A percentile compares a stretch with the other conserved stretches of the same genome.
phyloP scores from a whole-genome alignment of 2,113 vertebrate species.

The Anas platyrhynchos region DNA sequence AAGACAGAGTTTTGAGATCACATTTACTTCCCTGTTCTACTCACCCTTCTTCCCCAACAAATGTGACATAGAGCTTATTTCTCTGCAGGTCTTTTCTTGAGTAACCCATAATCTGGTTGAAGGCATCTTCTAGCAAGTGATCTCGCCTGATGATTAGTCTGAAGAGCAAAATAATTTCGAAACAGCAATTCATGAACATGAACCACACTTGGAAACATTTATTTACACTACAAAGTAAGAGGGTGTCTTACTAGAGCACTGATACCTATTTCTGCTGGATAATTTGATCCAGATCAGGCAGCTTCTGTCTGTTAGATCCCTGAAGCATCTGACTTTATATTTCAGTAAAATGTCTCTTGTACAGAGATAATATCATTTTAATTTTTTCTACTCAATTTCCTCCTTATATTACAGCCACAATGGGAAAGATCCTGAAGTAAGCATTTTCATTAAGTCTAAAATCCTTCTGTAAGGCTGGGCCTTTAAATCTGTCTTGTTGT shows the following conservation, averaged over 20 bases:
- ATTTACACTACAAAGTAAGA: background rate
- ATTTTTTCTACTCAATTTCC: background rate
- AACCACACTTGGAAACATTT: background rate
- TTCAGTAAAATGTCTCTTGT: background rate
- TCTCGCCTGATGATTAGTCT: conserved; percentile 98
- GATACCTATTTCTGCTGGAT: background rate
- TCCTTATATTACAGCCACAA: background rate
- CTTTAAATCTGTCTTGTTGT: background rate
- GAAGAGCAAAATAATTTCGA: conserved; percentile 42
- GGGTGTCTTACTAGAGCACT: background rate
- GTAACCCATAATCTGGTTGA: conserved; percentile 99
- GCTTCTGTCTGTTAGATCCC: background rate
- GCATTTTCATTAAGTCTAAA: background rate
- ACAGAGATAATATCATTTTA: background rate
- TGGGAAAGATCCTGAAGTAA: background rate
- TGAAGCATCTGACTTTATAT: background rate
- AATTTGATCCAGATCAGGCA: background rate
- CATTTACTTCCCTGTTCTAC: conserved; percentile 71
- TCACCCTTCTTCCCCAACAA: conserved; percentile 98
- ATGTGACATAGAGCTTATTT: conserved; percentile 97
- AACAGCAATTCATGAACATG: background rate
- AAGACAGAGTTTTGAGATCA: conserved; percentile 6
- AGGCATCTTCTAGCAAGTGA: conserved; percentile 97
- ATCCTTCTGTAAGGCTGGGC: background rate
- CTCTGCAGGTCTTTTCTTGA: conserved; percentile 97